Percentiles rank a stretch among this genome's conserved stretches.
Conservation (phyloP, 2,888 invertebrate genomes). For the Pinctada fucata region DNA sequence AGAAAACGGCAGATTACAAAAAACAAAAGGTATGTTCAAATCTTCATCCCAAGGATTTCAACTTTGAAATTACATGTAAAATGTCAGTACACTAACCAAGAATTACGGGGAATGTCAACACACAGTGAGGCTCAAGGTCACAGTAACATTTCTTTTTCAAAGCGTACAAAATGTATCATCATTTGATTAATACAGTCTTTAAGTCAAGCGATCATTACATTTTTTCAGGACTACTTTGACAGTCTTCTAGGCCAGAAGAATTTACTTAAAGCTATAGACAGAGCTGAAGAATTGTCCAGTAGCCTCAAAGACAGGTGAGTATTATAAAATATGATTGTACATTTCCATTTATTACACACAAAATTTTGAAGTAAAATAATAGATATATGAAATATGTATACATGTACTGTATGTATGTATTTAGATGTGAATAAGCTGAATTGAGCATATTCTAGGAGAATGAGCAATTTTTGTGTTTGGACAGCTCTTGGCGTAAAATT, state of each 20-base stretch:
- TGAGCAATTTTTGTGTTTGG: too few relatives aligned
- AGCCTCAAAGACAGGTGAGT: constrained; percentile 75
- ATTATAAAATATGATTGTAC: constrained; percentile 7
- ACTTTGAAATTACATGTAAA: too few relatives aligned
- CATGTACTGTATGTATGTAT: too few relatives aligned
- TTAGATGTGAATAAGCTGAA: too few relatives aligned
- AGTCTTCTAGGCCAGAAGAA: constrained; percentile 69
- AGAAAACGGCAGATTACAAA: constrained; percentile 71
- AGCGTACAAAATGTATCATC: not conserved
- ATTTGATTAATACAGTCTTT: not conserved
- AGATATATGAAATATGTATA: not conserved
- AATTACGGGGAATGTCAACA: too few relatives aligned
- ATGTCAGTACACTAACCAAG: too few relatives aligned
- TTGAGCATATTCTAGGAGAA: too few relatives aligned
- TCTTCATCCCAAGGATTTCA: too few relatives aligned
- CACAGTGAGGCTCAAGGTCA: not conserved
- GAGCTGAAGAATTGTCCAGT: constrained; percentile 79
- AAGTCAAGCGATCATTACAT: not conserved
- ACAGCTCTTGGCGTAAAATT: too few relatives aligned
- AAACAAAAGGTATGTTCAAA: constrained; percentile 67
- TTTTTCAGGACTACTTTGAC: constrained; percentile 67
- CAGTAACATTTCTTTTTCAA: not conserved
- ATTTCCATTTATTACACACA: too few relatives aligned
- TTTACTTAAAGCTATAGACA: constrained; percentile 79
- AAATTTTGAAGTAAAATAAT: too few relatives aligned